Conservation (phyloP, 1,140 invertebrate species). For the Leptinotarsa defecta region DNA sequence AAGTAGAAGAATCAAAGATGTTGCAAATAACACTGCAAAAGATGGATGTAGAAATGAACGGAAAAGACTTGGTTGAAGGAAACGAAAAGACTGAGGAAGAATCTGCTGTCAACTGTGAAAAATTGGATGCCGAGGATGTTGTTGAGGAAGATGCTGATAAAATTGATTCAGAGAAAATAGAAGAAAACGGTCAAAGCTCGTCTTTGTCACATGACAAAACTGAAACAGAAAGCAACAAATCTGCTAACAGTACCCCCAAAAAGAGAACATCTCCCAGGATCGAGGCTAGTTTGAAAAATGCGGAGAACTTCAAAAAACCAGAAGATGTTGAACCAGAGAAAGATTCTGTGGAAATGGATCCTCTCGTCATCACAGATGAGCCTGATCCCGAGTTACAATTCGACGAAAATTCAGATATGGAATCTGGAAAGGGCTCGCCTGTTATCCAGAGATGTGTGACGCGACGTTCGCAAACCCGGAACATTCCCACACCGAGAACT, state of each 20-base stretch:
- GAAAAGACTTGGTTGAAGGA: conserved; percentile 16
- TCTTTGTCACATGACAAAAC: not conserved
- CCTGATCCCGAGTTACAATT: conserved; percentile 52
- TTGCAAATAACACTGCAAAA: conserved; percentile 19
- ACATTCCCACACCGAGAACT: conserved; percentile 54
- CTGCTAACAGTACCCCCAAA: not conserved
- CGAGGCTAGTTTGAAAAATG: not conserved
- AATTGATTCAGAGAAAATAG: conserved; percentile 13
- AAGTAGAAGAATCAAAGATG: conserved; percentile 9
- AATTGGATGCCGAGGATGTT: conserved; percentile 20
- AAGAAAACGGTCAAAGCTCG: not conserved
- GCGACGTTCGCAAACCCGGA: conserved; percentile 49
- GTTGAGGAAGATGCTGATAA: conserved; percentile 16
- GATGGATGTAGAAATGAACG: conserved; percentile 16
- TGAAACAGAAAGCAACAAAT: conserved; percentile 10
- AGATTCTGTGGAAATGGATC: conserved; percentile 46
- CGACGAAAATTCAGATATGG: conserved; percentile 52
- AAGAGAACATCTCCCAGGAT: not conserved
- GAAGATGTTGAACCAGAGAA: conserved; percentile 6
- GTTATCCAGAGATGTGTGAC: conserved; percentile 48
- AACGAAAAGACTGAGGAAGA: conserved; percentile 24
- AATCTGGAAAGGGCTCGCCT: conserved; percentile 50
- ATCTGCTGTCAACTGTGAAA: conserved; percentile 11
- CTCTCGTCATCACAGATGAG: conserved; percentile 49
- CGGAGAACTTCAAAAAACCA: not conserved